Evolutionary conservation across 1,140 invertebrate genomes (phyloP).

Genomic region (Lithobius niger): DNA sequence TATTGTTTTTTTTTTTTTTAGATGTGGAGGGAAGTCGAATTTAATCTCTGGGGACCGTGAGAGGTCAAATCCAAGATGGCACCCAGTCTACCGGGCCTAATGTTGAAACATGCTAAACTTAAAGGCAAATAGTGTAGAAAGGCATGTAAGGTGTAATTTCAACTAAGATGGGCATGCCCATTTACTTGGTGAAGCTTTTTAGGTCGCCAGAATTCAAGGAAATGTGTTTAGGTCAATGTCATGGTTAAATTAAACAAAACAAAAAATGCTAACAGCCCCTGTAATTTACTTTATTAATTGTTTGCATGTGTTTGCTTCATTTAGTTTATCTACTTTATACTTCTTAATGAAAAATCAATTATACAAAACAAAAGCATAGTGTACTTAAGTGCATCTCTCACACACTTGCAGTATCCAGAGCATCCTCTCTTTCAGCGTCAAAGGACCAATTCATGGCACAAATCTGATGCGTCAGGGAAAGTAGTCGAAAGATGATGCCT

Average conservation of each 20-base stretch:
- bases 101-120: neutral
- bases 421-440: neutral
- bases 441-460: neutral
- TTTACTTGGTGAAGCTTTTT: no score
- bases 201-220: neutral
- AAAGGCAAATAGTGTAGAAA: no score
- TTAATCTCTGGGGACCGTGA: no score
- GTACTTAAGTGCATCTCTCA: neutral
- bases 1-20: neutral
- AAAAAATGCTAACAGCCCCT: neutral
- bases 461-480: neutral
- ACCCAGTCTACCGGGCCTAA: neutral
- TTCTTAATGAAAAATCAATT: no score
- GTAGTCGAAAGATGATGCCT: no score
- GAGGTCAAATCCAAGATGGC: neutral
- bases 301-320: no score
- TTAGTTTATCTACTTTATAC: no score
- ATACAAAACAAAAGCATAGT: neutral
- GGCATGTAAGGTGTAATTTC: no score
- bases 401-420: neutral
- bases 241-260: neutral
- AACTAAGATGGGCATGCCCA: no score
- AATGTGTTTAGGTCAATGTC: neutral
- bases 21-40: no score
- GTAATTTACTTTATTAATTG: neutral